phyloP scores from a whole-genome alignment of 2,888 invertebrate species.

The Sarcophaga caerulescens region DNA sequence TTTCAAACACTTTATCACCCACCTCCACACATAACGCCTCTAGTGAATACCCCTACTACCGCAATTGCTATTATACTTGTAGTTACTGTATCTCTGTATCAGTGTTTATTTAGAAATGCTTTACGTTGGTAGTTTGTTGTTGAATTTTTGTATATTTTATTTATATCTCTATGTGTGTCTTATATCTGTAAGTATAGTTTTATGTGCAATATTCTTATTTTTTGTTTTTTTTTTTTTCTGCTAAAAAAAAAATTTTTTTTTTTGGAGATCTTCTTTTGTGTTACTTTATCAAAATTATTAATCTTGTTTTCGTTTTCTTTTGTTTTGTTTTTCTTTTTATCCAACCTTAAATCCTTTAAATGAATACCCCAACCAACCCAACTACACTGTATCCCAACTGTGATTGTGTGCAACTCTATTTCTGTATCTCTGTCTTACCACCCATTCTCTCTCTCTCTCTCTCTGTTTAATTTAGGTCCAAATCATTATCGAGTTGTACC shows the following conservation, averaged over 20 bases:
- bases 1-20: background rate
- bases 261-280: background rate
- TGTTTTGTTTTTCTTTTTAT: slow-evolving; percentile 43
- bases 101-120: background rate
- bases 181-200: background rate
- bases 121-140: slow-evolving; percentile 12
- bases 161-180: background rate
- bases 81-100: background rate
- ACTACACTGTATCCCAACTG: background rate
- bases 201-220: slow-evolving; percentile 1
- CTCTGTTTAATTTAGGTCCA: slow-evolving; percentile 75
- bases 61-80: background rate
- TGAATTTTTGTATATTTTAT: background rate
- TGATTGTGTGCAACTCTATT: slow-evolving; percentile 15
- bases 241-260: background rate
- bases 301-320: slow-evolving; percentile 47
- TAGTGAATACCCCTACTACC: slow-evolving; percentile 30
- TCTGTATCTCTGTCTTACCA: too few relatives aligned
- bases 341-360: background rate
- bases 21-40: background rate
- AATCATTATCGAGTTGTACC: slow-evolving; percentile 83
- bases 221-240: background rate
- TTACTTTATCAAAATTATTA: slow-evolving; percentile 55
- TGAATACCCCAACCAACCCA: background rate
- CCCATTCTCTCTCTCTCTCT: background rate